phyloP scores from a whole-genome alignment of 2,888 invertebrate species.

The Crocallis elinguaria region DNA sequence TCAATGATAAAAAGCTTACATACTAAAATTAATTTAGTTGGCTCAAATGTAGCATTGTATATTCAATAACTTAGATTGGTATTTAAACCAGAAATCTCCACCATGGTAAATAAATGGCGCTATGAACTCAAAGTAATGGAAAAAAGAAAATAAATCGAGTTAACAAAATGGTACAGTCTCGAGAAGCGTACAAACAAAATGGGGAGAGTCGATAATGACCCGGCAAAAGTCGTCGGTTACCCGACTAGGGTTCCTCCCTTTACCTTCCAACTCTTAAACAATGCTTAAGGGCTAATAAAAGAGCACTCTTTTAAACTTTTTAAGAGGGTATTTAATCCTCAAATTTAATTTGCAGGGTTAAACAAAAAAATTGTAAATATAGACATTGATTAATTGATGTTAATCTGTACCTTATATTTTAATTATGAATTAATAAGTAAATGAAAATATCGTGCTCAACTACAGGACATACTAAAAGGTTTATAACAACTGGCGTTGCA shows the following conservation, averaged over 20 bases:
- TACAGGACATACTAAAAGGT: no score
- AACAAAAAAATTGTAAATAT: conserved; percentile 37
- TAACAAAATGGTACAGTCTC: conserved; percentile 55
- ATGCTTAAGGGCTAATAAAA: conserved; percentile 79
- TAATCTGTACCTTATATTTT: background rate
- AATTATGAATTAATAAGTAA: no score
- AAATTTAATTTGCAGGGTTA: conserved; percentile 44
- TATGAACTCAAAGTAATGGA: conserved; percentile 32
- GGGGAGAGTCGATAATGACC: conserved; percentile 73
- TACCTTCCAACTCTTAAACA: conserved; percentile 74
- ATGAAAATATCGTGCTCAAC: no score
- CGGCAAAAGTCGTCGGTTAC: conserved; percentile 68
- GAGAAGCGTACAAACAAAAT: conserved; percentile 65
- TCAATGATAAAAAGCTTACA: no score
- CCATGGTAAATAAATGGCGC: conserved; percentile 17
- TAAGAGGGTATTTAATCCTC: conserved; percentile 48
- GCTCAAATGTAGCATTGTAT: no score
- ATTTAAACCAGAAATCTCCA: background rate
- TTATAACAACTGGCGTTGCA: no score
- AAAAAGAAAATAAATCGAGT: conserved; percentile 53
- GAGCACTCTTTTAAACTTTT: conserved; percentile 70
- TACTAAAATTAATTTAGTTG: no score
- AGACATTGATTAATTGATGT: background rate
- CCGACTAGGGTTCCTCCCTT: conserved; percentile 64
- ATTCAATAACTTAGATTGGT: no score